Evolutionary conservation across 2,797 vertebrate species (phyloP).

Genomic region (Esox masquinongy): DNA sequence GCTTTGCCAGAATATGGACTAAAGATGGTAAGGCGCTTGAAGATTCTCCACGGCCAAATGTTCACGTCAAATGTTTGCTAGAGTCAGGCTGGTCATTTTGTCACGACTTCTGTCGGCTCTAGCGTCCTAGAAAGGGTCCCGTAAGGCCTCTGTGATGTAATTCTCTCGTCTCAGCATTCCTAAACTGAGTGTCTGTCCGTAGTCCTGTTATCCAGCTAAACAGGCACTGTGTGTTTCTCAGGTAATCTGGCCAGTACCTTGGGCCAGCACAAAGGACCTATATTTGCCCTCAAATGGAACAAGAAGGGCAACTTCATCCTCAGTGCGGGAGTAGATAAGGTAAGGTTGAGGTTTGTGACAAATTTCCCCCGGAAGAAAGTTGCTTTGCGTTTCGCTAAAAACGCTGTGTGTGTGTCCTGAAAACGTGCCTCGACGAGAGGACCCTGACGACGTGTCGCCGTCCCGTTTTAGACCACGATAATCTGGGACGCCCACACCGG

Average conservation of each 20-base stretch:
- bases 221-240: conserved; percentile 45
- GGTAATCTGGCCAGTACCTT: conserved; percentile 98
- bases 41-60: background rate
- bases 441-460: background rate
- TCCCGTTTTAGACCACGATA: conserved; percentile 89
- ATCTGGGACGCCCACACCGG: conserved; percentile 99
- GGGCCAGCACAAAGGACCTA: conserved; percentile 99
- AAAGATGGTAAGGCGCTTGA: conserved; percentile 86
- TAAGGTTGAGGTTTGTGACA: conserved; percentile 55
- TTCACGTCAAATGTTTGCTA: background rate
- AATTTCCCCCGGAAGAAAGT: background rate
- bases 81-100: background rate
- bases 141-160: no score
- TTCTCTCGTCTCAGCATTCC: background rate
- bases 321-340: conserved; percentile 99
- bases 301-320: conserved; percentile 99
- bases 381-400: background rate
- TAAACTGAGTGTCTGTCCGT: background rate
- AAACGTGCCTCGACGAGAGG: background rate
- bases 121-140: background rate
- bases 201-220: background rate
- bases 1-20: conserved; percentile 99
- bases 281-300: conserved; percentile 99
- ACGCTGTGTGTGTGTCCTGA: background rate
- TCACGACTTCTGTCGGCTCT: background rate